Evolutionary conservation across 64 coral and sea anemone species (phyloP).

Genomic region (Stylophora pistillata): DNA sequence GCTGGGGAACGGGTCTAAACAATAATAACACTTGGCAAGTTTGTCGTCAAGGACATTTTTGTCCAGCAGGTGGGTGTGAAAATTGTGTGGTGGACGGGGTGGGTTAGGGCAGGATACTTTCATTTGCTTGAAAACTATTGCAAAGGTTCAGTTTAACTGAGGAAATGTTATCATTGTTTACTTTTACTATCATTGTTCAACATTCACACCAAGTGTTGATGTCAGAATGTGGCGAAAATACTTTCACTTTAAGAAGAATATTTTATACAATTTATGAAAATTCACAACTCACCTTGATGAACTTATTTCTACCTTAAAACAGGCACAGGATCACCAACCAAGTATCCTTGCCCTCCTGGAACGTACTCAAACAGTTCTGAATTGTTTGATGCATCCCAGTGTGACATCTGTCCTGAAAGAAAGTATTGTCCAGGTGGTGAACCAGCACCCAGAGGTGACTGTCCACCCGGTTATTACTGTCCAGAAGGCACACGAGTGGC

Average conservation of each 20-base stretch:
- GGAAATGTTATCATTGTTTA: no score
- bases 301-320: background rate
- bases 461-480: conserved; percentile 95
- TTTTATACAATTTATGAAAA: no score
- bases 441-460: conserved; percentile 74
- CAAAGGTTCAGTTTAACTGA: no score
- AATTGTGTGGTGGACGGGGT: background rate
- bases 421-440: conserved; percentile 97
- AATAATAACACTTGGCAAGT: conserved; percentile 83
- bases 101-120: background rate
- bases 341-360: conserved; percentile 95
- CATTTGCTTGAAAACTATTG: no score
- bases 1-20: conserved; percentile 88
- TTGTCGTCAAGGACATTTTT: conserved; percentile 87
- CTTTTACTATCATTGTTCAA: no score
- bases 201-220: no score
- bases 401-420: conserved; percentile 78
- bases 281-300: background rate
- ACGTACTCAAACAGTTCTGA: conserved; percentile 89
- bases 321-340: conserved; percentile 96
- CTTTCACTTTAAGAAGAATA: no score
- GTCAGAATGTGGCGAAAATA: no score
- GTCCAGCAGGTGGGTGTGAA: conserved; percentile 80
- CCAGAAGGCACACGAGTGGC: conserved; percentile 79
- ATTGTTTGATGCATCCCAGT: conserved; percentile 87